These are phyloP conservation scores for Eristalis intricaria DNA, from an alignment of 2,888 invertebrate genomes.

Conservation along the genomic window DNA sequence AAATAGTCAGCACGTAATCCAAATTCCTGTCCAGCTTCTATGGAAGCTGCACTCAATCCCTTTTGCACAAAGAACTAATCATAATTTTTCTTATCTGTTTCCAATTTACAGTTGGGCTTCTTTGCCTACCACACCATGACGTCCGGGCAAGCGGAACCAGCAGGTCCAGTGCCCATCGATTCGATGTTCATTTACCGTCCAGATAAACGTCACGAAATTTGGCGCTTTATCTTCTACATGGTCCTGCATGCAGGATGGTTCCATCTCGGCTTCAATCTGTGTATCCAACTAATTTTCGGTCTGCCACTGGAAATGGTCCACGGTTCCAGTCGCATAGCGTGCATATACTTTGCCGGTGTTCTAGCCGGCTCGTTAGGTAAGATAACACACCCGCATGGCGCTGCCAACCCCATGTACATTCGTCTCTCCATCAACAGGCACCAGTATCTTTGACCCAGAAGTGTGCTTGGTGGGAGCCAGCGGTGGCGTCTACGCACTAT, in stretches of 20 bases:
- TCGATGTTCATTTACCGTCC: constrained; percentile 97
- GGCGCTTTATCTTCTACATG: constrained; percentile 97
- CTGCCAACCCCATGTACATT: not conserved
- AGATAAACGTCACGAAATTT: constrained; percentile 92
- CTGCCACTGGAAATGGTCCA: constrained; percentile 98
- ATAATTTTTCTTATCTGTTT: constrained; percentile 13
- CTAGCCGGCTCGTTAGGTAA: constrained; percentile 88
- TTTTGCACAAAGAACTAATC: not conserved
- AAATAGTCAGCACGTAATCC: not conserved
- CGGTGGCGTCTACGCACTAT: constrained; percentile 97
- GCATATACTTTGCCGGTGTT: constrained; percentile 96
- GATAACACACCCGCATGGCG: constrained; percentile 23
- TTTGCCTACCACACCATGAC: constrained; percentile 94
- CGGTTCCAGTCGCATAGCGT: constrained; percentile 93
- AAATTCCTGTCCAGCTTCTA: not conserved
- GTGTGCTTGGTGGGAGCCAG: constrained; percentile 98
- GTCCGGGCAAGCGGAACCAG: constrained; percentile 89
- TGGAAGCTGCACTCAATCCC: not conserved
- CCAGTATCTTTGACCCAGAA: constrained; percentile 96
- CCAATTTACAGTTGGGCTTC: constrained; percentile 90
- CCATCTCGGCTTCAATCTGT: constrained; percentile 96
- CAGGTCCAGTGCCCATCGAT: constrained; percentile 96
- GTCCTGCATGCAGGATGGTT: constrained; percentile 98
- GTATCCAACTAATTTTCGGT: constrained; percentile 96
- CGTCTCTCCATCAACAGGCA: constrained; percentile 84